Percentiles rank a stretch among this genome's conserved stretches.
These are phyloP conservation scores for Abramis brama DNA, from an alignment of 2,113 vertebrate genomes.

Conservation along the genomic window DNA sequence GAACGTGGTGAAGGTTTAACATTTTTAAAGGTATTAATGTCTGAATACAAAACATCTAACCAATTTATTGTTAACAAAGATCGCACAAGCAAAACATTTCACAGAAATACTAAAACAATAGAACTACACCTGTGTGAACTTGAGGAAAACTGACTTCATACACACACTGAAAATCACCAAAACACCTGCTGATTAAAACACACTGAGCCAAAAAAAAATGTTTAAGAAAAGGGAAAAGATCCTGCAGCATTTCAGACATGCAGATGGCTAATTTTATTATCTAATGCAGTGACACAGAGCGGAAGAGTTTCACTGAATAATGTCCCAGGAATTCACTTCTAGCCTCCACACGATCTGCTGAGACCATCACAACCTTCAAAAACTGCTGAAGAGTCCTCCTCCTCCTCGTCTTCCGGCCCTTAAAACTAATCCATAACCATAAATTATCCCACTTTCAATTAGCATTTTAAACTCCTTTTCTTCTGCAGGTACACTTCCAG, in stretches of 20 bases:
- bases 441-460: constrained; percentile 14
- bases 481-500: neutral
- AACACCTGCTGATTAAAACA: neutral
- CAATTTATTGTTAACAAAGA: neutral
- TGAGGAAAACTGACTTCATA: neutral
- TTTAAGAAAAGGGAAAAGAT: neutral
- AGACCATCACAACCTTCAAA: constrained; percentile 22
- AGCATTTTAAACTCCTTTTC: neutral
- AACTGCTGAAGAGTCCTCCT: neutral
- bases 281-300: constrained; percentile 6
- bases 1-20: neutral
- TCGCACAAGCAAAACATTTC: neutral
- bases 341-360: neutral
- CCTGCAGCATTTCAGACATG: neutral
- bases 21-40: neutral
- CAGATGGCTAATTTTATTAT: neutral
- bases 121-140: neutral
- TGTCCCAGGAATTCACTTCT: neutral
- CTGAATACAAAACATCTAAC: neutral
- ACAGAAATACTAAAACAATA: neutral
- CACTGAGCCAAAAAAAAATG: neutral
- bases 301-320: neutral
- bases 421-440: constrained; percentile 23
- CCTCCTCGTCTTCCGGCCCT: neutral
- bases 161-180: neutral